phyloP scores from a whole-genome alignment of 2,888 invertebrate species.

The Pollenia amentaria region DNA sequence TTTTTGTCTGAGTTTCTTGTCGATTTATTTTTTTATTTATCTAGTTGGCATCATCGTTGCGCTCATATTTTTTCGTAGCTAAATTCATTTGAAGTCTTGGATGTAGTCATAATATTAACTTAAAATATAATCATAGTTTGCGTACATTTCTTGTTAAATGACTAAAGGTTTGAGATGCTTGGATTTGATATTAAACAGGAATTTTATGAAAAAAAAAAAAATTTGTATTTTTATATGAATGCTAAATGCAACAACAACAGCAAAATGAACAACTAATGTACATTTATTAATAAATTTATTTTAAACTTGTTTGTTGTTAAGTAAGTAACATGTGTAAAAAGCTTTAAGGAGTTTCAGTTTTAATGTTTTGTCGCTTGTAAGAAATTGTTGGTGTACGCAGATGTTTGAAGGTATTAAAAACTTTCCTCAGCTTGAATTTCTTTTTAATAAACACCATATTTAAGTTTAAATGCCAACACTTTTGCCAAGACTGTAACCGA shows the following conservation, averaged over 20 bases:
- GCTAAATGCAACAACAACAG: conserved; percentile 11
- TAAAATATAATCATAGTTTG: conserved; percentile 46
- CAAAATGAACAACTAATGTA: neutral
- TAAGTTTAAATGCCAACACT: too few species aligned
- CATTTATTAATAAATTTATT: conserved; percentile 49
- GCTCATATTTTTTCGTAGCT: neutral
- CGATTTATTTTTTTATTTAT: neutral
- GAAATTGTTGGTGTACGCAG: neutral
- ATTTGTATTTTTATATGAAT: neutral
- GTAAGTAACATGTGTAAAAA: conserved; percentile 47
- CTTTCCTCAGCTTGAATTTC: neutral
- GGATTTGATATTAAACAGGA: conserved; percentile 65
- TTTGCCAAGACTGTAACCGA: too few species aligned
- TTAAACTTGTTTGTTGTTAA: conserved; percentile 56
- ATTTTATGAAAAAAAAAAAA: conserved; percentile 31
- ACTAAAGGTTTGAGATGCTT: conserved; percentile 60
- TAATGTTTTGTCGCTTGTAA: neutral
- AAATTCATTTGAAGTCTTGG: conserved; percentile 5
- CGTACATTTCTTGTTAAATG: conserved; percentile 46
- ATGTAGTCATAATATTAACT: conserved; percentile 41
- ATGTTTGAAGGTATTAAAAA: neutral
- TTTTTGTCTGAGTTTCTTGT: conserved; percentile 11
- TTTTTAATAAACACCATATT: neutral
- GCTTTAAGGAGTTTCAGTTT: conserved; percentile 41
- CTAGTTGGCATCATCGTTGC: neutral